Conservation (phyloP, 1,140 invertebrate species). For the Glossosoma conforme region DNA sequence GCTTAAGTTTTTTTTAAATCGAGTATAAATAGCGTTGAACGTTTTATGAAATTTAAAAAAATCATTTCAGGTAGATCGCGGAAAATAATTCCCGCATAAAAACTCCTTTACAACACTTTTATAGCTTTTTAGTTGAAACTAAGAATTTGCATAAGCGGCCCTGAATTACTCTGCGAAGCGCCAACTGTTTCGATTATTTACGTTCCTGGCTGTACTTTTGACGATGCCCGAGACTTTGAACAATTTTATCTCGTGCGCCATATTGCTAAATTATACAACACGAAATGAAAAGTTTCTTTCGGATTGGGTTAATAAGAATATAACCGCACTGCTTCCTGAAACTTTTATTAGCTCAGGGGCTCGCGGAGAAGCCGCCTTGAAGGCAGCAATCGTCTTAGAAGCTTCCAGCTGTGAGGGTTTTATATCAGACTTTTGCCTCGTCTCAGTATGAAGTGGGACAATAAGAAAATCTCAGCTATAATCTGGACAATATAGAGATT, state of each 20-base stretch:
- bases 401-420: slow-evolving; percentile 12
- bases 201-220: not conserved
- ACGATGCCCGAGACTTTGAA: slow-evolving; percentile 3
- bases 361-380: not conserved
- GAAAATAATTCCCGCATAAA: too few species aligned
- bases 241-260: slow-evolving; percentile 7
- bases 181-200: slow-evolving; percentile 11
- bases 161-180: not conserved
- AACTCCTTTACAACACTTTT: too few species aligned
- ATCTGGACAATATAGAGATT: slow-evolving; percentile 6
- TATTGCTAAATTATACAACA: slow-evolving; percentile 8
- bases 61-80: too few species aligned
- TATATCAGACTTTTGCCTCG: slow-evolving; percentile 16
- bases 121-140: not conserved
- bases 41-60: too few species aligned
- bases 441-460: slow-evolving; percentile 13
- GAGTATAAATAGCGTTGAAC: too few species aligned
- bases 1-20: too few species aligned
- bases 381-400: slow-evolving; percentile 21
- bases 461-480: not conserved
- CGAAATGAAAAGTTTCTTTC: slow-evolving; percentile 3
- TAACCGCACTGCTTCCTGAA: not conserved
- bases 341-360: slow-evolving; percentile 10
- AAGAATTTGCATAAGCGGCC: slow-evolving; percentile 1
- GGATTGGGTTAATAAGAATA: slow-evolving; percentile 2